Evolutionary conservation across 2,797 vertebrate genomes (phyloP).

Genomic region (Borostomias antarcticus): DNA sequence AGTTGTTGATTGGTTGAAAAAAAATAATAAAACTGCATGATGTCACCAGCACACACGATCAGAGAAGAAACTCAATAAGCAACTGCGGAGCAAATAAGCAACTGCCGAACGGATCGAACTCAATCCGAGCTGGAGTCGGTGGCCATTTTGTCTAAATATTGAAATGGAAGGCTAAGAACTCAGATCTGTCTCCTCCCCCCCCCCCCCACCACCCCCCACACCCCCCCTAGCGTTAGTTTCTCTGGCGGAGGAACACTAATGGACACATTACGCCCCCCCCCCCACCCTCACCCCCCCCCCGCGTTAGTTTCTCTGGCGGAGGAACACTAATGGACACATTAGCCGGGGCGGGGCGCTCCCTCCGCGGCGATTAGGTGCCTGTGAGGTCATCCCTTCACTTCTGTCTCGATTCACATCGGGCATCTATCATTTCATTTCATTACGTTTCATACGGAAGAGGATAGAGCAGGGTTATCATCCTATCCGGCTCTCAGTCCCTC

Average conservation of each 20-base stretch:
- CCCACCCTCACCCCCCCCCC: no score
- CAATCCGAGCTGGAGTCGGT: no score
- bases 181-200: slow-evolving; percentile 16
- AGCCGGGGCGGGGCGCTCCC: slow-evolving; percentile 58
- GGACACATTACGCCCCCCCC: slow-evolving; percentile 68
- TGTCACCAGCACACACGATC: not conserved
- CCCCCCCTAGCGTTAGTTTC: slow-evolving; percentile 39
- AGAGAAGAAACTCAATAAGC: no score
- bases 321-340: slow-evolving; percentile 70
- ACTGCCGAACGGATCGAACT: not conserved
- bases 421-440: slow-evolving; percentile 75
- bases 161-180: not conserved
- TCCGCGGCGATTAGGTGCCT: slow-evolving; percentile 64
- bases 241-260: slow-evolving; percentile 55
- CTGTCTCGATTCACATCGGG: slow-evolving; percentile 59
- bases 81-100: not conserved
- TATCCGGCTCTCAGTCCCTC: slow-evolving; percentile 23
- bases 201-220: slow-evolving; percentile 34
- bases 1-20: not conserved
- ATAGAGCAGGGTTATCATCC: slow-evolving; percentile 24
- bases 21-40: not conserved
- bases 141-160: slow-evolving; percentile 1
- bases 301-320: slow-evolving; percentile 40
- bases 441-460: slow-evolving; percentile 35
- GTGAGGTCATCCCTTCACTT: slow-evolving; percentile 72